phyloP scores from a whole-genome alignment of 2,888 invertebrate genomes.

The Pristionchus fissidentatus region DNA sequence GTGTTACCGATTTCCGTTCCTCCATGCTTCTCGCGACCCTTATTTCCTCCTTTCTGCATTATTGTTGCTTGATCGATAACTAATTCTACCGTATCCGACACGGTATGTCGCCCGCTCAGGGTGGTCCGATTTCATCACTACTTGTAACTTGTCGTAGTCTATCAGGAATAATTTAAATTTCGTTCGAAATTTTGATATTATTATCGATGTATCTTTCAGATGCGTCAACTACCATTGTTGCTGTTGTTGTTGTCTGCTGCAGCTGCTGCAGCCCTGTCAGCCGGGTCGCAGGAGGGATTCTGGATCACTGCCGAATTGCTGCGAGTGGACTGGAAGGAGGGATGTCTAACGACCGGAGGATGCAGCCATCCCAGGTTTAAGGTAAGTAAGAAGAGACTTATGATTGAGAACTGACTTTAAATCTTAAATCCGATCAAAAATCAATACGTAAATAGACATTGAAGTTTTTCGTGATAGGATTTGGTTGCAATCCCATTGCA shows the following conservation, averaged over 20 bases:
- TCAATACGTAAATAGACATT: no score
- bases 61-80: background rate
- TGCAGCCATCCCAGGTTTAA: conserved; percentile 70
- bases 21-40: background rate
- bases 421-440: no score
- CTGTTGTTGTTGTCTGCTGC: background rate
- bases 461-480: no score
- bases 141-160: background rate
- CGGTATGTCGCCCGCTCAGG: background rate
- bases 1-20: background rate
- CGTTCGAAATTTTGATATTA: background rate
- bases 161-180: no score
- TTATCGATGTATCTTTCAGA: background rate
- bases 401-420: no score
- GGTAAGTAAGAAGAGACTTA: conserved; percentile 47
- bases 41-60: background rate
- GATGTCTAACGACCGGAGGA: conserved; percentile 67
- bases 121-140: background rate
- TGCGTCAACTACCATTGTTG: background rate
- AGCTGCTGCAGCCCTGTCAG: conserved; percentile 1
- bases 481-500: no score
- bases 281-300: conserved; percentile 53
- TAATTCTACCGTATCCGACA: background rate
- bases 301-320: conserved; percentile 71
- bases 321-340: conserved; percentile 67